Evolutionary conservation across 2,113 vertebrate species (phyloP).

Genomic region (Equus quagga): DNA sequence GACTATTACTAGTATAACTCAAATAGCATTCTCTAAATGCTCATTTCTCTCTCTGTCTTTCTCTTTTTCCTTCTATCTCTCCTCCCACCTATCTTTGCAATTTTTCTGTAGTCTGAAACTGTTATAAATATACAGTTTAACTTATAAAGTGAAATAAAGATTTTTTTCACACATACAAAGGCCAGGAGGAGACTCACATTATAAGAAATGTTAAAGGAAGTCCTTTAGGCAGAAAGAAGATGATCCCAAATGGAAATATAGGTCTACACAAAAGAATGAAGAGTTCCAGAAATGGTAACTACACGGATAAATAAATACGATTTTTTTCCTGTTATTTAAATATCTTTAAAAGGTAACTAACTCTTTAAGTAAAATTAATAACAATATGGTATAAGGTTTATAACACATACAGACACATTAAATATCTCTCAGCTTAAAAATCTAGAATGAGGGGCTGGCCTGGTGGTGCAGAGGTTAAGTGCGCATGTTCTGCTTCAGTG

Average conservation of each 20-base stretch:
- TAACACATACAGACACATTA: not conserved
- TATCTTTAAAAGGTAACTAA: not conserved
- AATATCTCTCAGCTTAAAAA: not conserved
- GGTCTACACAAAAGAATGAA: not conserved
- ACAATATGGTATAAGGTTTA: not conserved
- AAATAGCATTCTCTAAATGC: not conserved
- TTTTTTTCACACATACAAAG: not conserved
- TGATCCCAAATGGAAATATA: not conserved
- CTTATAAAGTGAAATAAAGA: not conserved
- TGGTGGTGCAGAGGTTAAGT: no score
- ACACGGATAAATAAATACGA: not conserved
- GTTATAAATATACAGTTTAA: not conserved
- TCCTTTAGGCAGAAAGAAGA: not conserved
- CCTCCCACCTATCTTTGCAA: not conserved
- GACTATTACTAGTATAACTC: not conserved
- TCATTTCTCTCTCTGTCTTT: fast-evolving
- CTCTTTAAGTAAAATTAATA: not conserved
- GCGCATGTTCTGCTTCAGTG: no score
- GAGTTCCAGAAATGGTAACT: not conserved
- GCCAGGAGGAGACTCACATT: not conserved
- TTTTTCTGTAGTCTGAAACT: not conserved
- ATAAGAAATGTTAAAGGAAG: not conserved
- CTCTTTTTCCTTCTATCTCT: not conserved
- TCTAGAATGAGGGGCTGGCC: not conserved
- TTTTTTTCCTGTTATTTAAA: not conserved